Conservation (phyloP, 2,113 vertebrate genomes). For the Xiphophorus maculatus region DNA sequence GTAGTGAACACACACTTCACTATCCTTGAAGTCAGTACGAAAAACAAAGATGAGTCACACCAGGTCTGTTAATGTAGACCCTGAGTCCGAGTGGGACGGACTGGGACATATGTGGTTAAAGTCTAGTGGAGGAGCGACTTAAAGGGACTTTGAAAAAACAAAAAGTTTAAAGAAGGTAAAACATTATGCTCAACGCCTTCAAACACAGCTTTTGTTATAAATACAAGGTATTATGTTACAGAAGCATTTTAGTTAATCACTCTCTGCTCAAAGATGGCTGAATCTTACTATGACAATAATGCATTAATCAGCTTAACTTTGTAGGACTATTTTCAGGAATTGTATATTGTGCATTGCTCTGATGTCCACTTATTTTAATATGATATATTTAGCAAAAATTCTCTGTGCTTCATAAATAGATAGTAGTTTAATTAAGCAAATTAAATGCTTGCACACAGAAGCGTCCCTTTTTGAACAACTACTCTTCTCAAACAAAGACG, state of each 20-base stretch:
- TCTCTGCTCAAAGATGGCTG: neutral
- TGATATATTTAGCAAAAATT: neutral
- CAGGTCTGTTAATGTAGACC: no score
- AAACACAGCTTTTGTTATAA: neutral
- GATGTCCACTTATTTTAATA: neutral
- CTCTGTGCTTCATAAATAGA: slow-evolving; percentile 18
- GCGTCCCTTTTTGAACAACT: slow-evolving; percentile 15
- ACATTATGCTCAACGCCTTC: no score
- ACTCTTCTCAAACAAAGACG: neutral
- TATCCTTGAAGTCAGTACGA: no score
- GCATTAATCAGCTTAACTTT: no score
- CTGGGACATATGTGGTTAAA: no score
- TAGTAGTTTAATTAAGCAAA: slow-evolving; percentile 9
- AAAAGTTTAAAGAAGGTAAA: neutral
- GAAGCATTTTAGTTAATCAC: neutral
- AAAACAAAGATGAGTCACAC: no score
- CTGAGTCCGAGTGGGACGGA: no score
- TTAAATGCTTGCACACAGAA: neutral
- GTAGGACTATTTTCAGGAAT: no score
- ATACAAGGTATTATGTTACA: neutral
- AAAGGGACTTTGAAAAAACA: neutral
- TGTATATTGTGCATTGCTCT: neutral
- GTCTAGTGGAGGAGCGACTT: no score
- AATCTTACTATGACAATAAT: neutral
- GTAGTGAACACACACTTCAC: no score